Evolutionary conservation across 2,113 vertebrate species (phyloP).

Genomic region (Alligator mississippiensis): DNA sequence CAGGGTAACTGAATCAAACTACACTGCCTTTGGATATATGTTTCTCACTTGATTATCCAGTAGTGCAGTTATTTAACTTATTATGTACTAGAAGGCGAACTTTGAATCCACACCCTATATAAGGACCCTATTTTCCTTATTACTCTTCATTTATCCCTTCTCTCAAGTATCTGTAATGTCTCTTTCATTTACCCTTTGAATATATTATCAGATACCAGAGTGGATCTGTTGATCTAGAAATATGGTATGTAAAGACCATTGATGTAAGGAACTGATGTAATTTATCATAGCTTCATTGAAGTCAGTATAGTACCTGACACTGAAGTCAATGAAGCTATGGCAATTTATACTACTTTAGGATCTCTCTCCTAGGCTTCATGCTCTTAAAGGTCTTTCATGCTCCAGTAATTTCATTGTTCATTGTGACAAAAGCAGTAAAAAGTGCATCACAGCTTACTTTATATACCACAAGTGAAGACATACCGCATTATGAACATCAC

Average conservation of each 20-base stretch:
- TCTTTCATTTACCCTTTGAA: rapidly evolving
- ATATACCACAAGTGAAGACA: not conserved
- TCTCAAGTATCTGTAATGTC: not conserved
- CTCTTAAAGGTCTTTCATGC: not conserved
- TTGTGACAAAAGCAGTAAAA: not conserved
- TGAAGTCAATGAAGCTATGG: not conserved
- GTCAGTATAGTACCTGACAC: rapidly evolving
- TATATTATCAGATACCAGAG: not conserved
- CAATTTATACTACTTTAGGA: not conserved
- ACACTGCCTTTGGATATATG: not conserved
- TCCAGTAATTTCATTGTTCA: not conserved
- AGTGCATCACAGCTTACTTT: rapidly evolving
- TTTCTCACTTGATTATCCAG: not conserved
- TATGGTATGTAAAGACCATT: too few species aligned
- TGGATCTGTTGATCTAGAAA: not conserved
- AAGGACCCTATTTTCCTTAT: not conserved
- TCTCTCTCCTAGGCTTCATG: not conserved
- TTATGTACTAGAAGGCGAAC: not conserved
- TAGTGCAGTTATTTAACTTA: not conserved
- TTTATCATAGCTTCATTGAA: not conserved
- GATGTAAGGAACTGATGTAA: not conserved
- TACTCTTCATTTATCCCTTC: not conserved
- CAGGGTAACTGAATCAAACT: not conserved
- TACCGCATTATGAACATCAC: not conserved
- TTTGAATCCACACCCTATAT: not conserved